phyloP scores from a whole-genome alignment of 2,113 vertebrate genomes.

The Phyllostomus discolor region DNA sequence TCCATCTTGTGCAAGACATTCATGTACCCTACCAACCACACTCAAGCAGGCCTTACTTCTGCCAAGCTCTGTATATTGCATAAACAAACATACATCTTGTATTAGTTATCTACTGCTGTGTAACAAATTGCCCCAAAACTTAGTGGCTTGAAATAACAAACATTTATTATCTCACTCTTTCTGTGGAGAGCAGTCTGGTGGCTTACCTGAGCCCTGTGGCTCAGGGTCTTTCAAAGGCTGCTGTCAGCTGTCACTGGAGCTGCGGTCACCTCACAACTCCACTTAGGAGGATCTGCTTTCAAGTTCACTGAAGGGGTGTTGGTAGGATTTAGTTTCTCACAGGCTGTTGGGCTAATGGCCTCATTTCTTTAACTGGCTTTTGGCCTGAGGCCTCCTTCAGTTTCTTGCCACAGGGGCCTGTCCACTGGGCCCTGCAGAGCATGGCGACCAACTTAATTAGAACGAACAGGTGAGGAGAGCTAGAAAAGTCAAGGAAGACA shows the following conservation, averaged over 20 bases:
- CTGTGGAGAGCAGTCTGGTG: background rate
- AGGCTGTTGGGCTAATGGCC: background rate
- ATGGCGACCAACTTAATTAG: background rate
- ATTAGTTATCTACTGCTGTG: background rate
- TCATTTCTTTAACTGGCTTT: background rate
- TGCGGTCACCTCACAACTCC: background rate
- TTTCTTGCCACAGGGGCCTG: background rate
- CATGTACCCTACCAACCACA: no score
- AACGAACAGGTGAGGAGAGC: background rate
- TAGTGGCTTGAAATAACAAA: background rate
- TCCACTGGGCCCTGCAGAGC: background rate
- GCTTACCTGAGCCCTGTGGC: background rate
- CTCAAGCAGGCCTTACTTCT: no score
- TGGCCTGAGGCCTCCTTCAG: background rate
- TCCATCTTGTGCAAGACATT: no score
- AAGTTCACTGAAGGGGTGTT: background rate
- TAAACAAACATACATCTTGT: background rate
- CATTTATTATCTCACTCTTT: background rate
- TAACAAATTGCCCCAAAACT: background rate
- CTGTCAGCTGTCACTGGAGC: background rate
- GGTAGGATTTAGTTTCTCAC: background rate
- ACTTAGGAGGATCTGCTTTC: background rate
- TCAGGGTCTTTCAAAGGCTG: background rate
- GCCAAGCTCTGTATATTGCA: background rate
- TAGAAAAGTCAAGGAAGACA: background rate